phyloP scores from a whole-genome alignment of 2,113 vertebrate genomes.

The Dipodomys merriami region DNA sequence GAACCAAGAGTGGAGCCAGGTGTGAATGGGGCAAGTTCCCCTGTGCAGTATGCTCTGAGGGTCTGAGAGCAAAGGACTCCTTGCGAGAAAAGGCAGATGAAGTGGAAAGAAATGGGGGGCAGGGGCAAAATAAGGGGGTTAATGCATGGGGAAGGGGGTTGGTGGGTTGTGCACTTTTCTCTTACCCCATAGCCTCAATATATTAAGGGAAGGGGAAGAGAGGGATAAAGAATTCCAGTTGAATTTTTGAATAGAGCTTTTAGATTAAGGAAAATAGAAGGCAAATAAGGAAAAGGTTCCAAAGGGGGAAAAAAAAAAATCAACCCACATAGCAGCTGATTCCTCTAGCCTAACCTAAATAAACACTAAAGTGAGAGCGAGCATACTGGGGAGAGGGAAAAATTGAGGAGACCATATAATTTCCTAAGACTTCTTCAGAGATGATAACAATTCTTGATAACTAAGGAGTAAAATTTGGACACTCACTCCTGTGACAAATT shows the following conservation, averaged over 20 bases:
- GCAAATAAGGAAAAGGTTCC: slow-evolving; percentile 34
- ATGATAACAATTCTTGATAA: not conserved
- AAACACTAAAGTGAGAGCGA: not conserved
- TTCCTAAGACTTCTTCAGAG: slow-evolving; percentile 34
- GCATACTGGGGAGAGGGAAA: no score
- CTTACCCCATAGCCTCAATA: slow-evolving; percentile 74
- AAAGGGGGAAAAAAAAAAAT: slow-evolving; percentile 5
- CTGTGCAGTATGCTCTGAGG: slow-evolving; percentile 56
- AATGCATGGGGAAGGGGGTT: not conserved
- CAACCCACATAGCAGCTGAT: slow-evolving; percentile 60
- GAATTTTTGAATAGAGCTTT: not conserved
- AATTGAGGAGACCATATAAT: not conserved
- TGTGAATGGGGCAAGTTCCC: not conserved
- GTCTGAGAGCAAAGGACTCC: slow-evolving; percentile 54
- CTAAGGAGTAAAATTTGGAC: not conserved
- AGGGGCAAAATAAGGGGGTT: not conserved
- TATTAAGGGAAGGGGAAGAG: slow-evolving; percentile 39
- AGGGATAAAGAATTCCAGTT: slow-evolving; percentile 17
- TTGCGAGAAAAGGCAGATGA: slow-evolving; percentile 47
- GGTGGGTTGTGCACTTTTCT: slow-evolving; percentile 62
- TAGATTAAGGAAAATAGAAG: not conserved
- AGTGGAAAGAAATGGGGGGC: not conserved
- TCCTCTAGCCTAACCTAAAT: slow-evolving; percentile 58
- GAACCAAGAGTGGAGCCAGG: slow-evolving; percentile 54
- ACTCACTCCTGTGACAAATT: not conserved